These are phyloP conservation scores for Serranus cabrilla DNA, from an alignment of 2,797 vertebrate genomes.

Conservation along the genomic window DNA sequence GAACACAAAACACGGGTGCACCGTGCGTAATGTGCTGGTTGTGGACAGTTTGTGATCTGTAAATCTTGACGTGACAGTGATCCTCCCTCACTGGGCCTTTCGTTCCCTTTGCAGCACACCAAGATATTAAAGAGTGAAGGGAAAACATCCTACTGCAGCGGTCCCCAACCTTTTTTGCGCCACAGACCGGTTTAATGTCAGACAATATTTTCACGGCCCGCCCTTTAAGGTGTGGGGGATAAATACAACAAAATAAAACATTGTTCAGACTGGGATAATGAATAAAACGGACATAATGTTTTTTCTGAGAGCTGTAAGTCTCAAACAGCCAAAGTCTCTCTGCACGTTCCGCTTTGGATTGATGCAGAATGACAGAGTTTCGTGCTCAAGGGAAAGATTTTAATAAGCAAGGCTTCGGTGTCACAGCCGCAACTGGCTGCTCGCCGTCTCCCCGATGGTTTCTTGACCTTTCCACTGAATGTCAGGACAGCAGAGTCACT, in stretches of 20 bases:
- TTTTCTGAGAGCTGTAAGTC: no score
- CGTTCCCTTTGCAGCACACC: no score
- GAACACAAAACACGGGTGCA: not conserved
- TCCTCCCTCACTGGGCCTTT: not conserved
- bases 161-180: no score
- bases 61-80: not conserved
- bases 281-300: no score
- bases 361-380: slow-evolving; percentile 17
- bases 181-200: no score
- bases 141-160: no score
- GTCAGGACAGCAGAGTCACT: slow-evolving; percentile 10
- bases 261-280: no score
- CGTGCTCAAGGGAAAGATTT: slow-evolving; percentile 1
- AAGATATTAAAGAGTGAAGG: no score
- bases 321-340: not conserved
- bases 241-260: no score
- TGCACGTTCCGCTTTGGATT: not conserved
- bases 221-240: no score
- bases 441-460: not conserved
- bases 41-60: not conserved
- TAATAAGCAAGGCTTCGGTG: slow-evolving; percentile 17
- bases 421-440: not conserved
- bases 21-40: not conserved
- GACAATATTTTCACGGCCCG: no score
- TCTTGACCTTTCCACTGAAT: slow-evolving; percentile 45